These are phyloP conservation scores for Drosophila flavopinicola DNA, from an alignment of 2,888 invertebrate species.

Conservation along the genomic window DNA sequence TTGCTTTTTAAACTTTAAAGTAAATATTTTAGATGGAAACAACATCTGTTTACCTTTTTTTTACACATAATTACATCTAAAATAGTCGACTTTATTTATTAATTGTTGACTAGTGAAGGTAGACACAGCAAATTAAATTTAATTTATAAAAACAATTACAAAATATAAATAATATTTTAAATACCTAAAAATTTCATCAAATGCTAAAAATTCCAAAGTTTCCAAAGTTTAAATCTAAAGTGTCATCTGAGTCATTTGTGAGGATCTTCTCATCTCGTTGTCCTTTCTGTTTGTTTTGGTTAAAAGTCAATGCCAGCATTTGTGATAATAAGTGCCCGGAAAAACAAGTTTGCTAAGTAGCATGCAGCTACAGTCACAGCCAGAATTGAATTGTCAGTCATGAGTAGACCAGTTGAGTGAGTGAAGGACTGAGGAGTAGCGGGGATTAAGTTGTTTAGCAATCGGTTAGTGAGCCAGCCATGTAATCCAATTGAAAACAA, in stretches of 20 bases:
- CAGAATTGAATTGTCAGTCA: conserved; percentile 43
- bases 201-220: too few species aligned
- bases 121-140: too few species aligned
- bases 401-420: neutral
- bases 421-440: neutral
- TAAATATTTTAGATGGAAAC: too few species aligned
- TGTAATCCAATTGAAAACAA: conserved; percentile 78
- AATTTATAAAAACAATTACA: too few species aligned
- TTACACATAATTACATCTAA: too few species aligned
- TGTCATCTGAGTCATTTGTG: neutral
- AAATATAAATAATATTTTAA: too few species aligned
- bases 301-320: conserved; percentile 50
- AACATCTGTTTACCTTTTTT: too few species aligned
- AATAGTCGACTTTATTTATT: too few species aligned
- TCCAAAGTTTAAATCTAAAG: neutral
- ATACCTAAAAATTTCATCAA: too few species aligned
- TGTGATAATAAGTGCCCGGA: conserved; percentile 29
- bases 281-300: conserved; percentile 12
- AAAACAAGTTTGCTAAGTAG: conserved; percentile 42
- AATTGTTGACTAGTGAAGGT: too few species aligned
- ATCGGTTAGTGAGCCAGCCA: conserved; percentile 43
- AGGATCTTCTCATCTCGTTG: neutral
- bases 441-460: conserved; percentile 35
- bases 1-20: too few species aligned
- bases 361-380: conserved; percentile 11